phyloP scores from a whole-genome alignment of 2,888 invertebrate genomes.

The Lasioglossum oenotherae region DNA sequence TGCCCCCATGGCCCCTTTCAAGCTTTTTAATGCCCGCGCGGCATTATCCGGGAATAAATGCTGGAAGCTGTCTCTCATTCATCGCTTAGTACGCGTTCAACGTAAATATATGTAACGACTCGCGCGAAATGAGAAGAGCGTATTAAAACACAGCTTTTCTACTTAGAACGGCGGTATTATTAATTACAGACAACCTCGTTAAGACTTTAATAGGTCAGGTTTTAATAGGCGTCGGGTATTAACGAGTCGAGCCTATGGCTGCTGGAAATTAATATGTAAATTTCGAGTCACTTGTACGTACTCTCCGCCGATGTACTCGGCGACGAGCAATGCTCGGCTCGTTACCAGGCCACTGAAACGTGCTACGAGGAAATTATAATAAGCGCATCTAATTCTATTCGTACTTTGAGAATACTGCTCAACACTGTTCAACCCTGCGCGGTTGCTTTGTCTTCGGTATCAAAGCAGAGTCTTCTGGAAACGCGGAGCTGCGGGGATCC shows the following conservation, averaged over 20 bases:
- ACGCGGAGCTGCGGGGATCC: background rate
- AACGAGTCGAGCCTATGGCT: slow-evolving; percentile 15
- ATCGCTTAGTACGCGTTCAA: background rate
- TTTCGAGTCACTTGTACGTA: background rate
- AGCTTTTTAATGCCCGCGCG: background rate
- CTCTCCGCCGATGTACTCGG: background rate
- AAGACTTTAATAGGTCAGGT: slow-evolving; percentile 32
- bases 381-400: slow-evolving; percentile 6
- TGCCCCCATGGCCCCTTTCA: background rate
- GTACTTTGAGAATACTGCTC: background rate
- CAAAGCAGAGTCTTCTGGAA: background rate
- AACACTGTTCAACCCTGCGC: background rate
- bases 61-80: background rate
- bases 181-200: slow-evolving; percentile 40
- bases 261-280: slow-evolving; percentile 2
- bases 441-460: background rate
- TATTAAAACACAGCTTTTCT: slow-evolving; percentile 5
- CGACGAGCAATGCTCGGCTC: slow-evolving; percentile 3
- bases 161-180: background rate
- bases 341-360: slow-evolving; percentile 1
- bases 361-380: slow-evolving; percentile 3
- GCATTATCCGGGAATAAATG: background rate
- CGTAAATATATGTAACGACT: background rate
- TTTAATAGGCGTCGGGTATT: slow-evolving; percentile 19
- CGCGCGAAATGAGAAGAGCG: background rate